Evolutionary conservation across 2,113 vertebrate genomes (phyloP), one percentile per base, ranked within the genome.

Genomic region (Odontophorus gujanensis): DNA sequence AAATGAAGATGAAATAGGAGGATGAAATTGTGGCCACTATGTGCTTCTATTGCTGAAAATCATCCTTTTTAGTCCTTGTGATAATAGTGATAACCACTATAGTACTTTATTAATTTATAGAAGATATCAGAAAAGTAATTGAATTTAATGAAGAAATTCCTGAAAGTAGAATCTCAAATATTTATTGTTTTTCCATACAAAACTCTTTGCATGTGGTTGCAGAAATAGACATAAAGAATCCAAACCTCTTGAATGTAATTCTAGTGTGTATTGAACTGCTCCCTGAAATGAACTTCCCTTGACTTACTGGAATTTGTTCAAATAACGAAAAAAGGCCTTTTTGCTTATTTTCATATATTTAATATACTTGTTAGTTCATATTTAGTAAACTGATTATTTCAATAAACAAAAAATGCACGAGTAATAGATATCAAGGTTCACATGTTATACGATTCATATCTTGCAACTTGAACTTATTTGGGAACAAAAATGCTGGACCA

Each of bases 401-500:
- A 34, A 15, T 7, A 20, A 15, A 62, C 7, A 57, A 42, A 47
- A 55, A 12, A 13, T 15, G 25, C 3, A 6, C 18, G 19, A 68
- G 18, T 16, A 50, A 6, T 18, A 55, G 34, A 1, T 42, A 7
- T n/a, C 7, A 7, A 55, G 32, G 59, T 77, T 8, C 22, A 40
- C 2, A 2, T 76, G 22, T 30, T 59, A 11, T 59, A 11, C 4
- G 21, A n/a, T 34, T 8, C 2, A 15, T 40, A 38, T 30, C 16
- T 47, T 43, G 17, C 42, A 86, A 43, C 11, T 3, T 66, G 13
- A 40, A 15, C 16, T 2, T 24, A 7, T 43, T 62, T 78, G 16
- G 10, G 19, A 66, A 19, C 13, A 3, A 18, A 7, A 59, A 2
- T 61, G 1, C 11, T 18, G 12, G 4, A 13, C 17, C 75, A 0